A percentile compares a stretch with the other conserved stretches of the same genome.
Conservation (phyloP, 2,888 invertebrate species). For the Orgyia antiqua region DNA sequence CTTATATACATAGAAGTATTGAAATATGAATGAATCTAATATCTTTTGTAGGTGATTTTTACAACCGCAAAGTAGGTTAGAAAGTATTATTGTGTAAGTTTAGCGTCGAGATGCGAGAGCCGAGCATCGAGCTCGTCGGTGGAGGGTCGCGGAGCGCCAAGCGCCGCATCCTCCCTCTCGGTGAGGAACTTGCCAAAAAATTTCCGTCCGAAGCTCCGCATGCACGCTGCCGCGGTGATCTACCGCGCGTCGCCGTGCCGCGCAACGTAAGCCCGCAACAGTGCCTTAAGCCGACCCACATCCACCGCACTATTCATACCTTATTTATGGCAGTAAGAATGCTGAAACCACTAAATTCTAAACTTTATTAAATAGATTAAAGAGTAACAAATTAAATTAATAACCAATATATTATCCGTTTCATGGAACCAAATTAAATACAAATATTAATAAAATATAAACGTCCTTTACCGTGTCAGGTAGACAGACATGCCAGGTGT, state of each 20-base stretch:
- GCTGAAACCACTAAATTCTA: not conserved
- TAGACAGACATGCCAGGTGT: too few species aligned
- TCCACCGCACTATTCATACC: not conserved
- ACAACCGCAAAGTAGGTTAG: slow-evolving; percentile 77
- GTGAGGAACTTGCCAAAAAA: slow-evolving; percentile 67
- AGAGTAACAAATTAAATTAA: too few species aligned
- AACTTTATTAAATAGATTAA: not conserved
- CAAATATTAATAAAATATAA: too few species aligned
- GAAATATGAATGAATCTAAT: slow-evolving; percentile 77
- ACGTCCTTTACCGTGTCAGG: too few species aligned
- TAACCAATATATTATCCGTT: too few species aligned
- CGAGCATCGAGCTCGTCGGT: slow-evolving; percentile 53
- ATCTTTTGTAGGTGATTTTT: slow-evolving; percentile 80
- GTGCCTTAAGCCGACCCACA: slow-evolving; percentile 3
- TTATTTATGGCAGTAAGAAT: too few species aligned
- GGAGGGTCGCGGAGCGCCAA: slow-evolving; percentile 35
- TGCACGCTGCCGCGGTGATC: slow-evolving; percentile 39
- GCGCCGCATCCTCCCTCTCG: slow-evolving; percentile 50
- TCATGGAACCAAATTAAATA: too few species aligned
- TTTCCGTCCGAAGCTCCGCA: slow-evolving; percentile 73
- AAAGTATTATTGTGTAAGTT: slow-evolving; percentile 65
- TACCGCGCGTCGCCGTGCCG: slow-evolving; percentile 15
- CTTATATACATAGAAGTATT: slow-evolving; percentile 74
- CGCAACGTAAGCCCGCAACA: slow-evolving; percentile 5
- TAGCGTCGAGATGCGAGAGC: slow-evolving; percentile 64